phyloP scores from a whole-genome alignment of 2,888 invertebrate genomes.

The Melieria omissa region DNA sequence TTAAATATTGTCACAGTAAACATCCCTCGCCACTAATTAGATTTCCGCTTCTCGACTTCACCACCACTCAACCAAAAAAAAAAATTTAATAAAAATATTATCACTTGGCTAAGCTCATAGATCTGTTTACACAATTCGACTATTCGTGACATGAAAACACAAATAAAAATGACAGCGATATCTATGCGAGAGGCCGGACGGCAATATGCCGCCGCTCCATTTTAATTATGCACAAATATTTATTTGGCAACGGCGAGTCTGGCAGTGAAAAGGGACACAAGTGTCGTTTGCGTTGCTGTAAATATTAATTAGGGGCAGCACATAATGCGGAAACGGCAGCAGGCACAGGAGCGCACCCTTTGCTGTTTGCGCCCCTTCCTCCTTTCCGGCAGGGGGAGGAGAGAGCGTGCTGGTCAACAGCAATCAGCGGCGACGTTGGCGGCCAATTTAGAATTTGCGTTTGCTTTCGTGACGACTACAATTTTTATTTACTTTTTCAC shows the following conservation, averaged over 20 bases:
- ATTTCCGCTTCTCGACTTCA: not conserved
- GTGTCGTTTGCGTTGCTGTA: conserved; percentile 23
- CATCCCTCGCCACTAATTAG: conserved; percentile 12
- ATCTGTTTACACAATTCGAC: conserved; percentile 3
- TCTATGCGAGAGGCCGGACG: not conserved
- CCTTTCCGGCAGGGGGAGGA: too few species aligned
- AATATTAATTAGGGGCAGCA: conserved; percentile 32
- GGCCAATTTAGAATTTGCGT: too few species aligned
- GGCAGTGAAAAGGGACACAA: conserved; percentile 18
- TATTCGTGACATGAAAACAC: too few species aligned
- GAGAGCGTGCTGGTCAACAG: too few species aligned
- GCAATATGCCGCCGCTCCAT: not conserved
- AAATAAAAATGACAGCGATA: too few species aligned
- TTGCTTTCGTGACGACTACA: too few species aligned
- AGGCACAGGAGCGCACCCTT: not conserved
- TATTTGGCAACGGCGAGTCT: not conserved
- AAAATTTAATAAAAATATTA: conserved; percentile 5
- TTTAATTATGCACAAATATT: conserved; percentile 28
- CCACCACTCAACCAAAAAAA: too few species aligned
- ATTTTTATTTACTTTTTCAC: too few species aligned
- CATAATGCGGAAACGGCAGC: not conserved
- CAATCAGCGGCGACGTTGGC: too few species aligned
- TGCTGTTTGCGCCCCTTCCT: too few species aligned
- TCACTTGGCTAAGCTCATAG: conserved; percentile 22
- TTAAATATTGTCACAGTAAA: too few species aligned